A percentile compares a stretch with the other conserved stretches of the same genome.
Conservation (phyloP, 2,113 vertebrate genomes). For the Misgurnus anguillicaudatus region DNA sequence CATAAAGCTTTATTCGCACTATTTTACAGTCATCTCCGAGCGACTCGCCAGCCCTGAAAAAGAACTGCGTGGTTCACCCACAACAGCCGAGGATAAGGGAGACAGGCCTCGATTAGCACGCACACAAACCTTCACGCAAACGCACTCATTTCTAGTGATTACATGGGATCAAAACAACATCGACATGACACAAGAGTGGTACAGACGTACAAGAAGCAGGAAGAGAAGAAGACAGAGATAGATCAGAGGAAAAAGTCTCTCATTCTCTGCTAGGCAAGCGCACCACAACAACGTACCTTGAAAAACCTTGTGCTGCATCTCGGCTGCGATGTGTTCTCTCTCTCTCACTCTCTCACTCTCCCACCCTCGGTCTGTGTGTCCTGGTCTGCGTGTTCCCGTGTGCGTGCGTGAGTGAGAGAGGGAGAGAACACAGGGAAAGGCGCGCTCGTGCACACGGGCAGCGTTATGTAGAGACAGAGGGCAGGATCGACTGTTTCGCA, state of each 20-base stretch:
- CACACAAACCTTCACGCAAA: constrained; percentile 52
- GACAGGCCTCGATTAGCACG: constrained; percentile 74
- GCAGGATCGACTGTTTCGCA: constrained; percentile 77
- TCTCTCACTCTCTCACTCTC: constrained; percentile 67
- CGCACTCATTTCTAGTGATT: constrained; percentile 60
- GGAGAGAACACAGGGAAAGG: constrained; percentile 51
- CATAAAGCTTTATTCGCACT: constrained; percentile 32
- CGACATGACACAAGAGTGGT: constrained; percentile 59
- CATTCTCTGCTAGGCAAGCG: constrained; percentile 76
- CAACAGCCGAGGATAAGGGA: constrained; percentile 77
- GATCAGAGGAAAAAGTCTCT: constrained; percentile 68
- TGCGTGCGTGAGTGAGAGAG: constrained; percentile 54
- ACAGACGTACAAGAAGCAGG: constrained; percentile 40
- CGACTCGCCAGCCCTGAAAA: constrained; percentile 77
- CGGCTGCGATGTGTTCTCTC: constrained; percentile 81
- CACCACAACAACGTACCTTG: constrained; percentile 81
- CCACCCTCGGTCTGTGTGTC: constrained; percentile 62
- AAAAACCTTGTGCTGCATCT: constrained; percentile 83
- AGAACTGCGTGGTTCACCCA: constrained; percentile 79
- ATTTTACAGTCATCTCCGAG: constrained; percentile 68
- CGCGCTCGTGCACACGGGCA: constrained; percentile 64
- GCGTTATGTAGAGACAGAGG: constrained; percentile 81
- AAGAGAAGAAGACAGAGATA: constrained; percentile 65
- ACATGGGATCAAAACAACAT: constrained; percentile 61
- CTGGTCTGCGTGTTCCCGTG: constrained; percentile 68